Base-by-base conservation (phyloP, 2,797 vertebrate genomes). In the Pogonophryne albipinna region DNA sequence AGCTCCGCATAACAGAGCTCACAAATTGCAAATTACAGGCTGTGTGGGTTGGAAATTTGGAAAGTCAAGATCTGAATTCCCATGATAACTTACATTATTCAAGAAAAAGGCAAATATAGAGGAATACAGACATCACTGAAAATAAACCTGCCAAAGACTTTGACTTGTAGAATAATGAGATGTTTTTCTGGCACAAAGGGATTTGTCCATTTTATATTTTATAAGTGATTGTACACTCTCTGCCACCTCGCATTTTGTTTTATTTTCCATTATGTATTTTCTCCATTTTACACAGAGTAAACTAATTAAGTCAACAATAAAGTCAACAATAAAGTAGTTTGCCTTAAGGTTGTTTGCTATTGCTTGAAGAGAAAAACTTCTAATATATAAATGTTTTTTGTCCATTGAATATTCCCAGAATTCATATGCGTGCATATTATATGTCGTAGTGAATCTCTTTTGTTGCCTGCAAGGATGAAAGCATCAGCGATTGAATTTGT, bases 31-130 rank as follows among this genome's bases (percentile, higher is more conserved):
- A 82, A 74, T 66, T 53, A 65, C 19, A 57, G 10, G 46, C 52
- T 70, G 73, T 61, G 74, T 67, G 77, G 75, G 63, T 60, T 80
- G 81, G 74, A 82, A 82, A 77, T 79, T 73, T 73, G 65, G 45
- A 78, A 78, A 50, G 57, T 74, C 55, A 63, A 63, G 23, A 79
- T 82, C 51, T 78, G 71, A 72, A 82, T 81, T 74, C 65, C 82
- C 41, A 65, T 68, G 67, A 79, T 62, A 61, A 73, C 57, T 63
- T 70, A 44, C 57, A 67, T 75, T 80, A 62, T 79, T 72, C 44
- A 74, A 59, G 60, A 66, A 38, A 27, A 67, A 66, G 27, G 23
- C 13, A 38, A 79, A 67, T 52, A 27, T 9, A 55, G 41, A 72
- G 58, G 34, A 74, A 71, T 46, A 41, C 6, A 73, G 34, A 20